Evolutionary conservation across 2,888 invertebrate species (phyloP).

Genomic region (Carabus problematicus): DNA sequence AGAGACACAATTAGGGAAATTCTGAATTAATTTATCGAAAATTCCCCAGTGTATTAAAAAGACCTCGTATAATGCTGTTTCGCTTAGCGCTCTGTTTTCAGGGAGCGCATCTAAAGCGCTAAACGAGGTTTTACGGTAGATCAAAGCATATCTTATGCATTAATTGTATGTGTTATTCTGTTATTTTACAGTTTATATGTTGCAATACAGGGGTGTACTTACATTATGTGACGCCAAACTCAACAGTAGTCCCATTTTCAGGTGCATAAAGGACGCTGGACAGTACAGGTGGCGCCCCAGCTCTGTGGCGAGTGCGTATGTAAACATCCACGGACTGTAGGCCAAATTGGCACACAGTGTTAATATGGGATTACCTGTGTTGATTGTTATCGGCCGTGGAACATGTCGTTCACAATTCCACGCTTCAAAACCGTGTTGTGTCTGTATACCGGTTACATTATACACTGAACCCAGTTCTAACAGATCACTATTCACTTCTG

Average conservation of each 20-base stretch:
- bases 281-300: constrained; percentile 56
- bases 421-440: not conserved
- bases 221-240: constrained; percentile 59
- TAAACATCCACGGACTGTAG: constrained; percentile 53
- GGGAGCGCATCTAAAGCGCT: too few species aligned
- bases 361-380: not conserved
- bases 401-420: not conserved
- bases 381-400: not conserved
- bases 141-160: too few species aligned
- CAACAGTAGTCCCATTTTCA: constrained; percentile 58
- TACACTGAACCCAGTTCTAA: not conserved
- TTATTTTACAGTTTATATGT: too few species aligned
- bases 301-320: constrained; percentile 57
- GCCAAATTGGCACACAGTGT: not conserved
- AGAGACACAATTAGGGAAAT: too few species aligned
- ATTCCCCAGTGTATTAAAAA: too few species aligned
- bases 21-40: too few species aligned
- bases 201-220: constrained; percentile 44
- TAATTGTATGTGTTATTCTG: too few species aligned
- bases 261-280: constrained; percentile 57
- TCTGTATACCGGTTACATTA: not conserved
- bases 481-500: not conserved
- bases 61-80: too few species aligned
- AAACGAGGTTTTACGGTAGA: too few species aligned
- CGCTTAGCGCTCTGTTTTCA: too few species aligned